These are phyloP conservation scores for Drosophila repleta DNA, from an alignment of 1,140 invertebrate genomes.

Conservation along the genomic window DNA sequence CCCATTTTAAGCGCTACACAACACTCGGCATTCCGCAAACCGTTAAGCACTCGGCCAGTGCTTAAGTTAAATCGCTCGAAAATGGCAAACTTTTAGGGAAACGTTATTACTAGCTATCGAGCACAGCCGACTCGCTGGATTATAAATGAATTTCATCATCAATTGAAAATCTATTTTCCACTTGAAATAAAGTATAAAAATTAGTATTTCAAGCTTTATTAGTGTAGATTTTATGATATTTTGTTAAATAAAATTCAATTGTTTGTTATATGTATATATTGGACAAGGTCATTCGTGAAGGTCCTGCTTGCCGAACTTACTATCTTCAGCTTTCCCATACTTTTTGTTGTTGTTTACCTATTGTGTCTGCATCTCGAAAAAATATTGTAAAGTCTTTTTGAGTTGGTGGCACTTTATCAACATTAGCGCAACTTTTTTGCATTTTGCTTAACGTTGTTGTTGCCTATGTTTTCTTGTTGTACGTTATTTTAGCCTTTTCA, in stretches of 20 bases:
- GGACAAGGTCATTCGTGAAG: no score
- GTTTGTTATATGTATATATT: no score
- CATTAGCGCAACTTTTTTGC: conserved; percentile 65
- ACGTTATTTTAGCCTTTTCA: conserved; percentile 61
- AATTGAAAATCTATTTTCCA: neutral
- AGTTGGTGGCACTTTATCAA: conserved; percentile 65
- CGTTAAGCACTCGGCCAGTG: conserved; percentile 23
- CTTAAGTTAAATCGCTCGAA: conserved; percentile 31
- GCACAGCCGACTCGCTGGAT: neutral
- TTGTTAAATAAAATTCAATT: no score
- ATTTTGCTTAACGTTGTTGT: conserved; percentile 35
- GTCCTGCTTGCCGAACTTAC: no score
- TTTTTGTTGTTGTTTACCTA: conserved; percentile 4
- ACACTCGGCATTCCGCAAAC: conserved; percentile 11
- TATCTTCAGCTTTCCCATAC: no score
- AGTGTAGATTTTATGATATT: no score
- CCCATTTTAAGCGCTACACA: conserved; percentile 37
- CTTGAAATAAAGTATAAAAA: no score
- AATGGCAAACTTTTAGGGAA: conserved; percentile 22
- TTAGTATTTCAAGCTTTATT: no score
- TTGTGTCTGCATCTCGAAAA: neutral
- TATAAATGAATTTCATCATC: conserved; percentile 6
- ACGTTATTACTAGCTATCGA: conserved; percentile 21
- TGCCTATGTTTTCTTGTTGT: conserved; percentile 35
- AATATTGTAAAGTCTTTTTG: conserved; percentile 66